Conservation (phyloP, 2,888 invertebrate genomes). For the Conchocele bisecta region DNA sequence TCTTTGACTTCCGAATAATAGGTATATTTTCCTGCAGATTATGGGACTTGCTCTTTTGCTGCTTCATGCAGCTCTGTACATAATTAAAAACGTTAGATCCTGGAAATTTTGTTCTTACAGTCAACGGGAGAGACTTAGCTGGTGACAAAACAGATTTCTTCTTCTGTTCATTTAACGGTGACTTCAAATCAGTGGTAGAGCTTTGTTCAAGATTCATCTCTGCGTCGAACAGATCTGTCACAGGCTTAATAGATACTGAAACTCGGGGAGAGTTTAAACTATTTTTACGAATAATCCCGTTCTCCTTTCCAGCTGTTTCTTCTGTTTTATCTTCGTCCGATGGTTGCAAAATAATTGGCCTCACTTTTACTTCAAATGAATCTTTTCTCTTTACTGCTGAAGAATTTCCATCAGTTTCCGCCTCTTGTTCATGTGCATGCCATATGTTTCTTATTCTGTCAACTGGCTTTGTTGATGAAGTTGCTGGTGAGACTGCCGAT, state of each 20-base stretch:
- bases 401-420: conserved; percentile 11
- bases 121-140: no score
- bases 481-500: no score
- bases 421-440: conserved; percentile 16
- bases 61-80: conserved; percentile 13
- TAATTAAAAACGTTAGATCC: conserved; percentile 11
- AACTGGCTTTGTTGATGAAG: conserved; percentile 41
- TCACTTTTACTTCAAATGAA: conserved; percentile 55
- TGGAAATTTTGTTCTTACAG: background rate
- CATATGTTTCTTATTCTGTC: conserved; percentile 54
- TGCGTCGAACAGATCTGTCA: no score
- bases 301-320: conserved; percentile 21
- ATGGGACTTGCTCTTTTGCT: no score
- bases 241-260: conserved; percentile 38
- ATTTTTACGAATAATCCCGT: conserved; percentile 33
- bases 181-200: no score
- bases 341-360: conserved; percentile 39
- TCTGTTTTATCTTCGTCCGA: conserved; percentile 46
- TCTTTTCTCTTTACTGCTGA: conserved; percentile 43
- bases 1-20: no score
- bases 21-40: conserved; percentile 6
- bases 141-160: no score
- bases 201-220: no score
- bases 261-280: conserved; percentile 25
- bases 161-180: no score